Percentiles rank a stretch among this genome's conserved stretches.
Conservation (phyloP, 2,888 invertebrate genomes). For the Trachelus iudaicus region DNA sequence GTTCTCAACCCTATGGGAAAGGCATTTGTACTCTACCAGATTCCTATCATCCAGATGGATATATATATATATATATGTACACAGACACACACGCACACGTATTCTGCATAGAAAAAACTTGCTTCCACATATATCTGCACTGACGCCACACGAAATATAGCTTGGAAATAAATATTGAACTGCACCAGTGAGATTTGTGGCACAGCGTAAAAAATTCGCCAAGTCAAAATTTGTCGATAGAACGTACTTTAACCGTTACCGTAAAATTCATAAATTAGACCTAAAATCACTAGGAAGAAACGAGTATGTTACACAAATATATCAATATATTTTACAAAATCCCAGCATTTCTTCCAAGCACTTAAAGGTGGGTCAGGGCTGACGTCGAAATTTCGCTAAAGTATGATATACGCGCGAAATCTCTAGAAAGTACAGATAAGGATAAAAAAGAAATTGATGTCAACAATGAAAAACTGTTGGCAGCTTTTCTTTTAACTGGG, state of each 20-base stretch:
- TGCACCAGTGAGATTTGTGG: not conserved
- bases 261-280: not conserved
- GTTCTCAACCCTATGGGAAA: constrained; percentile 9
- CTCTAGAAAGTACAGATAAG: not conserved
- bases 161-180: not conserved
- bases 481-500: constrained; percentile 4
- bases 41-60: not conserved
- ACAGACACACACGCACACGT: too few species aligned
- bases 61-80: too few species aligned
- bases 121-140: not conserved
- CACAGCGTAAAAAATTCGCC: not conserved
- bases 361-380: not conserved
- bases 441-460: not conserved
- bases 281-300: not conserved
- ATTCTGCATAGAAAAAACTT: too few species aligned
- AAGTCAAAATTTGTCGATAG: not conserved
- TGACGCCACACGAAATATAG: not conserved
- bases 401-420: not conserved
- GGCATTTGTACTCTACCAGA: not conserved
- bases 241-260: not conserved
- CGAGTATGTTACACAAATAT: too few species aligned
- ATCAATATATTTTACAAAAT: not conserved
- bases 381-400: not conserved
- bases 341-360: not conserved
- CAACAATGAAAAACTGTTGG: not conserved